Conservation (phyloP, 2,113 vertebrate genomes). For the Tamias sibiricus region DNA sequence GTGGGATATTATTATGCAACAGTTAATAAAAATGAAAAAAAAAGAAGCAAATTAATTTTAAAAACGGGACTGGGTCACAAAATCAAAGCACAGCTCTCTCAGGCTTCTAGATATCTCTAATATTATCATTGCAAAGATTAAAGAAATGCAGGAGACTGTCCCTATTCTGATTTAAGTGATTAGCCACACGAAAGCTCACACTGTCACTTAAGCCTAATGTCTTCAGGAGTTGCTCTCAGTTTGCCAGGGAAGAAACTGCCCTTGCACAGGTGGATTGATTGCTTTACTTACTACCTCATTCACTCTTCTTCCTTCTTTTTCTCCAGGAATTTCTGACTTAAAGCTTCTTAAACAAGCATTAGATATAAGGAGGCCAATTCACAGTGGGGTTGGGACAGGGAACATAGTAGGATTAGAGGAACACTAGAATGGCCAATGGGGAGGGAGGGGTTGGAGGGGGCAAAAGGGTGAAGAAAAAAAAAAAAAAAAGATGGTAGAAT, state of each 20-base stretch:
- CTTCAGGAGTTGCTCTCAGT: background rate
- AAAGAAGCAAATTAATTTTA: background rate
- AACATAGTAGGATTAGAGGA: too few species aligned
- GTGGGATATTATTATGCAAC: background rate
- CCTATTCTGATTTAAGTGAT: background rate
- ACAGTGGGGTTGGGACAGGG: too few species aligned
- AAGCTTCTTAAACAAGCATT: background rate
- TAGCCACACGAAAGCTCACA: background rate
- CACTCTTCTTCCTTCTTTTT: background rate
- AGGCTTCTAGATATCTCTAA: background rate
- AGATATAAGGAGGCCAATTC: too few species aligned
- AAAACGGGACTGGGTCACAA: background rate
- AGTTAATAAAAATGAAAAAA: background rate
- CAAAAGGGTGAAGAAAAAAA: too few species aligned
- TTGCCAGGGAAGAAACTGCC: background rate
- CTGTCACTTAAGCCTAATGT: background rate
- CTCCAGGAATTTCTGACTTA: slow-evolving; percentile 34
- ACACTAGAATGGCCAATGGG: too few species aligned
- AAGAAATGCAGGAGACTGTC: background rate
- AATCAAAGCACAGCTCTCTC: background rate
- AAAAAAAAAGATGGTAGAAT: too few species aligned
- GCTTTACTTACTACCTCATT: background rate
- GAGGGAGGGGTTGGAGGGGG: too few species aligned
- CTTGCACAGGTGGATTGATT: background rate
- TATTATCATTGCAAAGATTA: background rate